These are phyloP conservation scores for Cochlearius cochlearius DNA, from an alignment of 2,113 vertebrate species.

Conservation along the genomic window DNA sequence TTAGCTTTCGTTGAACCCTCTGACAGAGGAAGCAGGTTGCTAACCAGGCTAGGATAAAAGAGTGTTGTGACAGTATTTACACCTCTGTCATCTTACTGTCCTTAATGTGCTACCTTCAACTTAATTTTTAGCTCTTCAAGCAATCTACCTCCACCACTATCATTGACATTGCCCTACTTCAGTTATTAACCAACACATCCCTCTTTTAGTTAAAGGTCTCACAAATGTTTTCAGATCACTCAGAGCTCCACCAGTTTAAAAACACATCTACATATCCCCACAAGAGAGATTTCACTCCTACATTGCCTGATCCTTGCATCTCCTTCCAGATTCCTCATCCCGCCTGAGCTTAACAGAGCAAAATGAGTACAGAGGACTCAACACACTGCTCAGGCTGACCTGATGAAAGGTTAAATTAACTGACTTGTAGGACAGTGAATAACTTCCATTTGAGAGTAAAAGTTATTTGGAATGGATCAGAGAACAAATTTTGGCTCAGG, in stretches of 20 bases:
- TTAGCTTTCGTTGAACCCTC: neutral
- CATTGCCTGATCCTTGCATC: neutral
- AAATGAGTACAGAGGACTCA: neutral
- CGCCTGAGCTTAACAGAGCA: neutral
- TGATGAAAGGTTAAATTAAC: neutral
- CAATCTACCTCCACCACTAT: neutral
- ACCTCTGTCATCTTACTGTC: neutral
- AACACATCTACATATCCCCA: neutral
- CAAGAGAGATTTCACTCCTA: neutral
- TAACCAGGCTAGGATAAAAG: neutral
- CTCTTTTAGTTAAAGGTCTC: neutral
- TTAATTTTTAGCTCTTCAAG: neutral
- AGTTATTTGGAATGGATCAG: neutral
- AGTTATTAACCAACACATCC: neutral
- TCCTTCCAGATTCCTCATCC: neutral
- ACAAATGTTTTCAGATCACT: neutral
- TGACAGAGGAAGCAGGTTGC: neutral
- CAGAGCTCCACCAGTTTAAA: neutral
- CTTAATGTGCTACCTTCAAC: neutral
- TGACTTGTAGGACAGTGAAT: neutral
- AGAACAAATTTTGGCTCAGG: neutral
- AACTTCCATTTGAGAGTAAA: neutral
- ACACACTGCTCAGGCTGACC: neutral
- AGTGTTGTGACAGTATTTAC: neutral
- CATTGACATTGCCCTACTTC: neutral